phyloP scores from a whole-genome alignment of 2,113 vertebrate species.

The Oenanthe oenanthe region DNA sequence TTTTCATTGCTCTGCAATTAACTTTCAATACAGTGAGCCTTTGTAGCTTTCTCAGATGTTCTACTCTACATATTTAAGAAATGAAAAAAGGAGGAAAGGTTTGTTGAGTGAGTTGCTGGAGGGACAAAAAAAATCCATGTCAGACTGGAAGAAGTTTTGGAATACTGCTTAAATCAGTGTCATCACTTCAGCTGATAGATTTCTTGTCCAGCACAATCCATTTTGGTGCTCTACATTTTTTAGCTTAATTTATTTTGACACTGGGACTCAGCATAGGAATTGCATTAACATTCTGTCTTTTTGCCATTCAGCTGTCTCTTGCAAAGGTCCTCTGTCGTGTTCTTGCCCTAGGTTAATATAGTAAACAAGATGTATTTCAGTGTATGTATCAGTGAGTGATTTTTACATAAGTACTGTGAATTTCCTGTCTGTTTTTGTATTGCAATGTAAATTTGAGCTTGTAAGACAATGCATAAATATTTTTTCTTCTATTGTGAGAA shows the following conservation, averaged over 20 bases:
- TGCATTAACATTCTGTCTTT: conserved; percentile 34
- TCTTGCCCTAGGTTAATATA: conserved; percentile 53
- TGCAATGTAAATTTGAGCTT: background rate
- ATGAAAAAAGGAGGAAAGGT: background rate
- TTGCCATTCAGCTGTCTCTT: conserved; percentile 8
- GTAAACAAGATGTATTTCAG: conserved; percentile 40
- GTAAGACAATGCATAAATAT: background rate
- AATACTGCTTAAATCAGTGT: conserved; percentile 29
- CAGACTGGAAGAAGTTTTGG: background rate
- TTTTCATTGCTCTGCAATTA: background rate
- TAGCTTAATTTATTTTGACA: conserved; percentile 56
- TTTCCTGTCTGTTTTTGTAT: background rate
- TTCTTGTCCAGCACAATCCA: conserved; percentile 28
- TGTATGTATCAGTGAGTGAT: background rate
- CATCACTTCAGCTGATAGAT: conserved; percentile 29
- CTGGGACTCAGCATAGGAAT: background rate
- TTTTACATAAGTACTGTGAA: conserved; percentile 6
- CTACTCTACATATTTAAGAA: background rate
- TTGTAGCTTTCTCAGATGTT: background rate
- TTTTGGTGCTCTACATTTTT: conserved; percentile 11
- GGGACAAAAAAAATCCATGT: background rate
- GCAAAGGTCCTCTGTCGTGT: conserved; percentile 36
- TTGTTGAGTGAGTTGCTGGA: background rate
- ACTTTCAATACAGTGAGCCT: background rate
- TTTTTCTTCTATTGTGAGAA: background rate